Evolutionary conservation across 2,113 vertebrate species (phyloP).

Genomic region (Dipodomys merriami): DNA sequence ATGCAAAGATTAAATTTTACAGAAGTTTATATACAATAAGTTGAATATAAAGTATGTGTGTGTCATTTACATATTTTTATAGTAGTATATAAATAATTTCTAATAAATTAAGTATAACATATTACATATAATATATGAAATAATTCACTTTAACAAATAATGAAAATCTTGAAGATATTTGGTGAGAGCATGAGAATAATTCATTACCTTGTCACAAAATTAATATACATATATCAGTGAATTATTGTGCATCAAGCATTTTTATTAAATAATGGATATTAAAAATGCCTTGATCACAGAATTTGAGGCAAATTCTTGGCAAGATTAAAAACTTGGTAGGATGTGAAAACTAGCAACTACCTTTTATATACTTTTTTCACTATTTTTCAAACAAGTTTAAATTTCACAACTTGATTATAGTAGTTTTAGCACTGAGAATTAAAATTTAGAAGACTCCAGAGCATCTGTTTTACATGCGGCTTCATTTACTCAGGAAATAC

Average conservation of each 20-base stretch:
- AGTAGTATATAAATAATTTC: neutral
- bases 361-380: neutral
- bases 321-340: neutral
- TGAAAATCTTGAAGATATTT: constrained; percentile 1
- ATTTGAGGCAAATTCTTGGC: neutral
- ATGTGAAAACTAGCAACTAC: neutral
- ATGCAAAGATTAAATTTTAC: neutral
- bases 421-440: too few species aligned
- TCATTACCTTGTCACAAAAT: neutral
- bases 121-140: neutral
- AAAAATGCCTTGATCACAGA: neutral
- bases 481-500: neutral
- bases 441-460: neutral
- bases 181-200: neutral
- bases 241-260: neutral
- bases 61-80: neutral
- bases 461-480: neutral
- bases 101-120: neutral
- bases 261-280: neutral
- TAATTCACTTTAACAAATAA: neutral
- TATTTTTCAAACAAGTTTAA: neutral
- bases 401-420: neutral
- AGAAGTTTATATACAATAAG: neutral
- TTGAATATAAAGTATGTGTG: neutral
- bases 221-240: neutral